Conservation (phyloP, 2,113 vertebrate genomes). For the Sisor rabdophorus region DNA sequence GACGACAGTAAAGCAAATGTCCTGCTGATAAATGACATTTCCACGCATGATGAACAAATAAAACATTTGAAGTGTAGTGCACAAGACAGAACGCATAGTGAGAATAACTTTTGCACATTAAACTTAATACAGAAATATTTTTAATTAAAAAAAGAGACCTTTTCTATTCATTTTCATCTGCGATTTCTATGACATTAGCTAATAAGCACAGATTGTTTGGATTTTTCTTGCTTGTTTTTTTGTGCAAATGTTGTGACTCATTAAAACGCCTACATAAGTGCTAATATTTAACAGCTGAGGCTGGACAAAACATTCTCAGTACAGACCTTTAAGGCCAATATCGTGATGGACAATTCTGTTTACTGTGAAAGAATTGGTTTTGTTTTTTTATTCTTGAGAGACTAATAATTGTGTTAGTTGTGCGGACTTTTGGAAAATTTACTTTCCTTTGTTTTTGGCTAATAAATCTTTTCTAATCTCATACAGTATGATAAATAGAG, state of each 20-base stretch:
- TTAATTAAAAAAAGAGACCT: background rate
- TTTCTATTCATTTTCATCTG: background rate
- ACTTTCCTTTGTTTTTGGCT: no score
- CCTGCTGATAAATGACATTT: background rate
- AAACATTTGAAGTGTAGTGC: conserved; percentile 10
- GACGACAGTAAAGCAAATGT: background rate
- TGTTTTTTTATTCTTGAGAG: background rate
- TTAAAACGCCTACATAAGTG: conserved; percentile 23
- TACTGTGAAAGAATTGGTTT: background rate
- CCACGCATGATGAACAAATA: background rate
- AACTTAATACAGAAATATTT: background rate
- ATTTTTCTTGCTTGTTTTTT: background rate
- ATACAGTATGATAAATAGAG: background rate
- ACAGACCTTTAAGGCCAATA: background rate
- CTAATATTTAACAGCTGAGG: background rate
- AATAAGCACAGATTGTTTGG: background rate
- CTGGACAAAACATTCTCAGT: background rate
- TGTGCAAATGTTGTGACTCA: conserved; percentile 18
- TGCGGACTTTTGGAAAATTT: background rate
- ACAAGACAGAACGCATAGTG: conserved; percentile 26
- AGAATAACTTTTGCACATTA: background rate
- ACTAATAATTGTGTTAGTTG: background rate
- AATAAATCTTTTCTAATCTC: no score
- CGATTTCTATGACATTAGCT: background rate
- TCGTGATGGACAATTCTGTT: background rate